These are phyloP conservation scores for Drosophila orena DNA, from an alignment of 1,140 invertebrate species.

Conservation along the genomic window DNA sequence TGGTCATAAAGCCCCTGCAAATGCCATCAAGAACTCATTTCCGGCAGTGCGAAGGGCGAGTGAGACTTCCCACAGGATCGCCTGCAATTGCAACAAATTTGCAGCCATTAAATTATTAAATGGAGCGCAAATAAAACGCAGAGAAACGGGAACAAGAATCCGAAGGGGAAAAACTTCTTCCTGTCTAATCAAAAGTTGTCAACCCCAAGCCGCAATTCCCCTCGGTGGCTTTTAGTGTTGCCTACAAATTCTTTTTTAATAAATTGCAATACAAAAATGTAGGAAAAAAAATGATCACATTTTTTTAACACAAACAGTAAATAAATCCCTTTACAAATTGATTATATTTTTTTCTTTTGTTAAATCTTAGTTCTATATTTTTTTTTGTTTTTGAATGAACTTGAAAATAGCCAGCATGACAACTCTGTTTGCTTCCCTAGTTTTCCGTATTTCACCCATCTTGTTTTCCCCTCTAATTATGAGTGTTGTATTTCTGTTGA, in stretches of 20 bases:
- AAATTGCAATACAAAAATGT: not conserved
- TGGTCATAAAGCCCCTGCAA: slow-evolving; percentile 34
- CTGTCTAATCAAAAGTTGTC: slow-evolving; percentile 66
- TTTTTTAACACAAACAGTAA: not conserved
- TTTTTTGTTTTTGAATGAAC: no score
- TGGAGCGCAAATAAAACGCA: slow-evolving; percentile 54
- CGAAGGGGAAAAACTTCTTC: slow-evolving; percentile 34
- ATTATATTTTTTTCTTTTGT: no score
- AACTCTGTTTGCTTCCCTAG: slow-evolving; percentile 23
- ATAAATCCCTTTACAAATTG: not conserved
- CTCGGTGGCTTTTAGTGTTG: not conserved
- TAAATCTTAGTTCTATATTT: no score
- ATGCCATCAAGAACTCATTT: slow-evolving; percentile 77
- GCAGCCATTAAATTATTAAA: slow-evolving; percentile 75
- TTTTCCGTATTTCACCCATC: slow-evolving; percentile 11
- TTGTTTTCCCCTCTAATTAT: slow-evolving; percentile 62
- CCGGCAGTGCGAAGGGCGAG: slow-evolving; percentile 35
- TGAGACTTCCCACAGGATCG: slow-evolving; percentile 48
- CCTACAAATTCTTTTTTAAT: not conserved
- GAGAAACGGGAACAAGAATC: slow-evolving; percentile 16
- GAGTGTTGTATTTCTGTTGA: slow-evolving; percentile 51
- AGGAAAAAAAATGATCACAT: not conserved
- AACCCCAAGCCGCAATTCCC: slow-evolving; percentile 20
- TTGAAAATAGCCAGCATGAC: slow-evolving; percentile 6
- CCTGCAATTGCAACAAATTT: slow-evolving; percentile 45